These are phyloP conservation scores for Erethizon dorsatum DNA, from an alignment of 2,797 vertebrate species.

Conservation along the genomic window DNA sequence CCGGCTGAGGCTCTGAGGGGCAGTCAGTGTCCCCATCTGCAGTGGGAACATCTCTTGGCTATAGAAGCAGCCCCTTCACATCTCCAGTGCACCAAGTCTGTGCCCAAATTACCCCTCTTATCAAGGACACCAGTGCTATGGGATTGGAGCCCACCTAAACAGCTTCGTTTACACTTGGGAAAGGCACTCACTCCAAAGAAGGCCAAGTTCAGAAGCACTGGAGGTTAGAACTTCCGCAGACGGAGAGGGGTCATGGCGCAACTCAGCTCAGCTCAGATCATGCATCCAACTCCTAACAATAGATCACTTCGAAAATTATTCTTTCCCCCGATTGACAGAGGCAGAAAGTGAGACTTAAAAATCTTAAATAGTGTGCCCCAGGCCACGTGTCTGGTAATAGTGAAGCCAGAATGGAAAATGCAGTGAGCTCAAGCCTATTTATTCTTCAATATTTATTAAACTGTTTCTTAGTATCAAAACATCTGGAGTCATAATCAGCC, in stretches of 20 bases:
- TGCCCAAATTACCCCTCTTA: neutral
- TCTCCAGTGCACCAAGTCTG: accelerated
- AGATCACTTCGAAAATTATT: too few relatives aligned
- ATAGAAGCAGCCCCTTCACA: neutral
- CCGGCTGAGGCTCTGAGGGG: accelerated
- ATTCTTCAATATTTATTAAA: neutral
- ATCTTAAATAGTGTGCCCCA: accelerated
- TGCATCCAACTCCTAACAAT: neutral
- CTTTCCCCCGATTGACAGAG: neutral
- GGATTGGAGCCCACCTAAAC: accelerated
- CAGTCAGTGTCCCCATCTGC: accelerated
- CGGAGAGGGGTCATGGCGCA: accelerated
- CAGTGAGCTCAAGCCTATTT: accelerated
- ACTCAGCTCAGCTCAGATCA: neutral
- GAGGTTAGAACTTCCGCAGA: accelerated
- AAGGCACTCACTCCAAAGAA: neutral
- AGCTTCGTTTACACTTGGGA: neutral
- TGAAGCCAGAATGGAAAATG: too few relatives aligned
- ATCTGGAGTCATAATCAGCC: accelerated
- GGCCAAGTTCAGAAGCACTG: neutral
- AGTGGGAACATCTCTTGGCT: accelerated
- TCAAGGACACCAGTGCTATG: accelerated
- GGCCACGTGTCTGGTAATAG: accelerated
- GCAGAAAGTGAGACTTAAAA: neutral
- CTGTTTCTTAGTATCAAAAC: neutral